Conservation (phyloP, 2,888 invertebrate species). For the Phyllotreta cruciferae region DNA sequence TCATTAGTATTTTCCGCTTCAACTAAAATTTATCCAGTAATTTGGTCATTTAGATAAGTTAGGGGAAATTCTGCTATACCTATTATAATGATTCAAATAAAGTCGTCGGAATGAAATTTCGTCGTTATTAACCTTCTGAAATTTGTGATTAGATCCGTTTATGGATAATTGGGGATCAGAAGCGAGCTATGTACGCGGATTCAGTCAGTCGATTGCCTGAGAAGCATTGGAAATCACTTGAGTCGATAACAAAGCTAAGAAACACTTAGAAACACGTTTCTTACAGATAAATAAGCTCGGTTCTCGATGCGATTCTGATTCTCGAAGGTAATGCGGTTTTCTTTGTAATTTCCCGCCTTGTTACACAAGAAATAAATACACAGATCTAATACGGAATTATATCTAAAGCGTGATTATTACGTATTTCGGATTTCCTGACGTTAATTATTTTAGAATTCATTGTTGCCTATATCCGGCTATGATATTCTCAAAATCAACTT, state of each 20-base stretch:
- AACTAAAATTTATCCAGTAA: too few relatives aligned
- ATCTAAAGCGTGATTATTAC: slow-evolving; percentile 17
- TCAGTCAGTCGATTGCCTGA: slow-evolving; percentile 22
- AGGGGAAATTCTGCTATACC: too few relatives aligned
- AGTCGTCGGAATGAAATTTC: too few relatives aligned
- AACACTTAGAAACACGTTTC: slow-evolving; percentile 28
- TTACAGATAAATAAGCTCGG: slow-evolving; percentile 24
- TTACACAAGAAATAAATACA: slow-evolving; percentile 17
- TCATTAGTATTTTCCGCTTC: too few relatives aligned
- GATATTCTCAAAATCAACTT: slow-evolving; percentile 7
- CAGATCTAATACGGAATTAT: slow-evolving; percentile 13
- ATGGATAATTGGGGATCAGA: slow-evolving; percentile 21
- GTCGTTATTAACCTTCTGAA: slow-evolving; percentile 4
- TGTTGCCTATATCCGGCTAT: background rate
- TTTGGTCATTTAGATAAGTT: too few relatives aligned
- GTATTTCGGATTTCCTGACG: slow-evolving; percentile 4
- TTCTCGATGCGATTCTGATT: slow-evolving; percentile 20
- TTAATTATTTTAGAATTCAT: slow-evolving; percentile 14
- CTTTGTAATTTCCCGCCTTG: slow-evolving; percentile 23
- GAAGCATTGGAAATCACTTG: slow-evolving; percentile 25
- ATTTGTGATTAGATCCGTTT: slow-evolving; percentile 8
- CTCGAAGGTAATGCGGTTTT: slow-evolving; percentile 20
- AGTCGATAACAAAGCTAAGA: slow-evolving; percentile 24
- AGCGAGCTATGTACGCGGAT: slow-evolving; percentile 19
- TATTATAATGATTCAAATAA: too few relatives aligned